A percentile compares a stretch with the other conserved stretches of the same genome.
Evolutionary conservation across 2,113 vertebrate species (phyloP).

Genomic region (Plecotus auritus): DNA sequence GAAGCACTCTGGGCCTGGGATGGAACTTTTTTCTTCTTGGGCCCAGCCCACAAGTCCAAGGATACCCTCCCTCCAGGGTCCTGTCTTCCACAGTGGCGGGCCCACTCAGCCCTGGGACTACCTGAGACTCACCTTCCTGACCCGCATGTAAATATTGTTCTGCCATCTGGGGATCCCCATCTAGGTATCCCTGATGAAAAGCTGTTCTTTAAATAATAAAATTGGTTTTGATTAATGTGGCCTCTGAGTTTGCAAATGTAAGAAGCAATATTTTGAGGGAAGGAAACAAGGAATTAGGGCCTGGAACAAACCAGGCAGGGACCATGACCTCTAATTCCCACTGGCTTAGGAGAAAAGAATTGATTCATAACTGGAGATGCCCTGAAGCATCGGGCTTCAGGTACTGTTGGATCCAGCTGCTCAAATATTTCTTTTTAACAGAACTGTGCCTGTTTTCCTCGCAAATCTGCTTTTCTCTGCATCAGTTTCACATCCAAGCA

Average conservation of each 20-base stretch:
- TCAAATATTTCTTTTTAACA: not conserved
- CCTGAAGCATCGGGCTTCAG: not conserved
- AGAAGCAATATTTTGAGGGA: not conserved
- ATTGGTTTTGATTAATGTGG: slow-evolving; percentile 69
- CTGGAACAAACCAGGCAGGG: not conserved
- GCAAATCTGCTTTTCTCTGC: not conserved
- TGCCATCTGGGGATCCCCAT: not conserved
- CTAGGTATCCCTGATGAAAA: not conserved
- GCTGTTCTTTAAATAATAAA: slow-evolving; percentile 74
- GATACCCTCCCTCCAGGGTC: not conserved
- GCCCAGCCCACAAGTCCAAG: slow-evolving; percentile 29
- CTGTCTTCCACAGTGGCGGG: slow-evolving; percentile 56
- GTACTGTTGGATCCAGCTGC: not conserved
- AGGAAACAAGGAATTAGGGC: not conserved
- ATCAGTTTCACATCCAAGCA: not conserved
- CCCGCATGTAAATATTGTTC: slow-evolving; percentile 68
- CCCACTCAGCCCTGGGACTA: slow-evolving; percentile 48
- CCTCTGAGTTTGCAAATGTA: not conserved
- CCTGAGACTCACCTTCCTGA: not conserved
- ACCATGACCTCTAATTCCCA: not conserved
- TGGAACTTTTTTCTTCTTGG: slow-evolving; percentile 5
- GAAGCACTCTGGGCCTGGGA: not conserved
- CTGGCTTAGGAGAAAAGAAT: not conserved
- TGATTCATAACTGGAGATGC: not conserved
- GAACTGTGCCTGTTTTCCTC: not conserved